Base-by-base conservation (phyloP, 2,888 invertebrate genomes). In the Rhamphomyia laevipes region DNA sequence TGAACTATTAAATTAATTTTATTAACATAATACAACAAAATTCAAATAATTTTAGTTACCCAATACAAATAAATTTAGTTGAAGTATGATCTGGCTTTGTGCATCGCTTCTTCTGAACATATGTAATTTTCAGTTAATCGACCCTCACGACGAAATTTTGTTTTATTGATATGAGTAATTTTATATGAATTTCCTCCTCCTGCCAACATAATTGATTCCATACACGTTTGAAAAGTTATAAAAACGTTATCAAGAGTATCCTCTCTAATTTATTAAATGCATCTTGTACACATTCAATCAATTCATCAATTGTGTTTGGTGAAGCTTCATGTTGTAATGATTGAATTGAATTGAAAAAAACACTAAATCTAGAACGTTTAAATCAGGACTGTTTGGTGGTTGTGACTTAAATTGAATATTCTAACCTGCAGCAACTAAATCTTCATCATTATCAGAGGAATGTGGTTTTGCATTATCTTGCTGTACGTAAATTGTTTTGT, bases 381-480 rank as follows among this genome's bases (percentile, higher is more conserved):
- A 33, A 27, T 44, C 15, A 15, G 44, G 31, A 44, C 44, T 44
- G 33, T 44, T 44, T 44, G 44, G 44, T 31, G 44, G 33, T 16
- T 44, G 5, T 33, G 44, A 30, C 16, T 44, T 30, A 44, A 44
- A 30, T 31, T 33, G 43, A 44, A 44, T 44, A 44, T 30, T 2
- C 44, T 33, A 44, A 33, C 31, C 27, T 44, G 15, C 44, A 33
- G 44, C 16, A 33, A 44, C 33, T 9, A 27, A 27, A 27, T 7
- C 23, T 27, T 4, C 5, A 27, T 27, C 23, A 27, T 27, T 27
- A 33, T 44, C 16, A 33, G 4, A 33, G 33, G 44, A 31, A 44
- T 30, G 44, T 15, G 31, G 44, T 44, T 30, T 44, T 31, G 27
- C 31, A 44, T 44, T 33, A 44, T 44, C 27, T 31, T 44, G 44